Percentiles rank a stretch among this genome's conserved stretches.
These are phyloP conservation scores for Sinhomidia bicolor DNA, from an alignment of 2,888 invertebrate species.

Conservation along the genomic window DNA sequence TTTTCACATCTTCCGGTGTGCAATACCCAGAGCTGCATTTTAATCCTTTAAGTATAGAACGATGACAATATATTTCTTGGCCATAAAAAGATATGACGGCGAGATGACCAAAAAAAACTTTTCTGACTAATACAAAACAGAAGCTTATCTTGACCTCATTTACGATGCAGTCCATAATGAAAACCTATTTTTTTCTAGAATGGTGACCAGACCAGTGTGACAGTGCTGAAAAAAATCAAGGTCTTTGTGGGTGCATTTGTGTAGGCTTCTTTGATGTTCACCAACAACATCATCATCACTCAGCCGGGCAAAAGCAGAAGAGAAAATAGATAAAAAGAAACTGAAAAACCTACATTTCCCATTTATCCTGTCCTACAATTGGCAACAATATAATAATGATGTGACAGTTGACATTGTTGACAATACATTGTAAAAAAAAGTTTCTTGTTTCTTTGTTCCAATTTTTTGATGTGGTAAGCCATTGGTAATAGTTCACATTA, in stretches of 20 bases:
- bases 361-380: slow-evolving; percentile 33
- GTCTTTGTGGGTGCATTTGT: neutral
- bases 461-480: neutral
- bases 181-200: neutral
- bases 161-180: neutral
- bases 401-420: slow-evolving; percentile 3
- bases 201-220: neutral
- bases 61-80: neutral
- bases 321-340: slow-evolving; percentile 8
- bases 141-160: slow-evolving; percentile 15
- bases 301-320: neutral
- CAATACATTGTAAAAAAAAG: neutral
- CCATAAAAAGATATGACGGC: neutral
- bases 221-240: slow-evolving; percentile 2
- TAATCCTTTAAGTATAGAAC: neutral
- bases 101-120: neutral
- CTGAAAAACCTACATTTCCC: slow-evolving; percentile 26
- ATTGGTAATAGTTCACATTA: neutral
- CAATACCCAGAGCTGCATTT: neutral
- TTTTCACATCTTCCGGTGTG: neutral
- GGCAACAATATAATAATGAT: slow-evolving; percentile 14
- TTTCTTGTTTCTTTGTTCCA: neutral
- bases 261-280: neutral
- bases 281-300: neutral
- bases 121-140: neutral